Evolutionary conservation across 1,140 invertebrate species (phyloP).

Genomic region (Fopius arisanus): DNA sequence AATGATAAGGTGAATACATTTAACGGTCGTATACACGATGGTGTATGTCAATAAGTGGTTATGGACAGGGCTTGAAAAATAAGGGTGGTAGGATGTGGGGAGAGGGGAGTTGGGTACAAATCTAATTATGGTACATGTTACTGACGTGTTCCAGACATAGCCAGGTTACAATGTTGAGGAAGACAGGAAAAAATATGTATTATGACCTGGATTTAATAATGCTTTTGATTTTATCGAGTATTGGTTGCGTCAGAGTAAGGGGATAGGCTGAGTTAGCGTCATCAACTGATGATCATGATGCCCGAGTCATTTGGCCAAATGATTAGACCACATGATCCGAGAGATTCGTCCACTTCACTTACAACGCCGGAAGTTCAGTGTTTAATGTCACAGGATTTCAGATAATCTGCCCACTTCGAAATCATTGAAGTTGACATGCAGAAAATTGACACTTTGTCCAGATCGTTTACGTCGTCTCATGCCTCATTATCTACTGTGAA

Average conservation of each 20-base stretch:
- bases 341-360: too few relatives aligned
- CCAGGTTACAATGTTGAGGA: constrained; percentile 15
- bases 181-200: constrained; percentile 1
- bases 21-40: constrained; percentile 10
- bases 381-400: too few relatives aligned
- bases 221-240: not conserved
- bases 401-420: too few relatives aligned
- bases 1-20: constrained; percentile 7
- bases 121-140: constrained; percentile 46
- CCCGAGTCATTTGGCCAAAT: too few relatives aligned
- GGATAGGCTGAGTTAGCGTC: not conserved
- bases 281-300: not conserved
- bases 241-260: not conserved
- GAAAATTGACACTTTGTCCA: too few relatives aligned
- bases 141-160: constrained; percentile 49
- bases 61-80: constrained; percentile 1
- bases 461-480: too few relatives aligned
- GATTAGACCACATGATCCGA: too few relatives aligned
- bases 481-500: too few relatives aligned
- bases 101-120: constrained; percentile 24
- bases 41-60: constrained; percentile 11
- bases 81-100: not conserved
- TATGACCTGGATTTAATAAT: not conserved
- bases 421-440: too few relatives aligned
- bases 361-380: too few relatives aligned